Conservation (phyloP, 2,888 invertebrate genomes). For the Ceratothoa steindachneri region DNA sequence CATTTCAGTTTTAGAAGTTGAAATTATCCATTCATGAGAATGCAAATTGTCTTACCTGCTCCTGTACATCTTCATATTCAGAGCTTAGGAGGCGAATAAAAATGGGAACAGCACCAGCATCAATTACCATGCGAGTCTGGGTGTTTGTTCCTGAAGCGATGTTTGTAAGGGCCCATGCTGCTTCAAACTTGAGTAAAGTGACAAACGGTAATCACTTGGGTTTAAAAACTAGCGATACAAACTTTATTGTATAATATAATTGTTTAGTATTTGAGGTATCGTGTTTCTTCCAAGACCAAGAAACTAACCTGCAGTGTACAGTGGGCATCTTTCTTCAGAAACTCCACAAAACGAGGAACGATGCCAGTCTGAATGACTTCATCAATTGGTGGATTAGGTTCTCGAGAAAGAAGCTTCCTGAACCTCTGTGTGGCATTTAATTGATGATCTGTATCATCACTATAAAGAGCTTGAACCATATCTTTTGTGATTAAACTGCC, state of each 20-base stretch:
- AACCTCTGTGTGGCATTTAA: constrained; percentile 74
- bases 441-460: constrained; percentile 61
- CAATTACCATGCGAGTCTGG: constrained; percentile 82
- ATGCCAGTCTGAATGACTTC: constrained; percentile 76
- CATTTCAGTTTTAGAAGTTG: background rate
- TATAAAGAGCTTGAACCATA: constrained; percentile 76
- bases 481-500: constrained; percentile 61
- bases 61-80: constrained; percentile 66
- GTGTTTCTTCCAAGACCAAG: no score
- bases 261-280: no score
- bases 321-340: constrained; percentile 63
- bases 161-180: constrained; percentile 95
- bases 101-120: constrained; percentile 78
- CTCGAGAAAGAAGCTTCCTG: constrained; percentile 79
- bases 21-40: no score
- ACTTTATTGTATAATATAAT: no score
- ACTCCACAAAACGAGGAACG: constrained; percentile 74
- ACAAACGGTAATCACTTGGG: no score
- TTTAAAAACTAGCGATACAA: no score
- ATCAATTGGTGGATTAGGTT: constrained; percentile 86
- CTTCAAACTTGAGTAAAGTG: constrained; percentile 81
- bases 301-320: constrained; percentile 45
- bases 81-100: constrained; percentile 70
- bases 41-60: constrained; percentile 59
- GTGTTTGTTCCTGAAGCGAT: constrained; percentile 90